Base-by-base conservation (phyloP, 2,113 vertebrate genomes). In the Atractosteus spatula region DNA sequence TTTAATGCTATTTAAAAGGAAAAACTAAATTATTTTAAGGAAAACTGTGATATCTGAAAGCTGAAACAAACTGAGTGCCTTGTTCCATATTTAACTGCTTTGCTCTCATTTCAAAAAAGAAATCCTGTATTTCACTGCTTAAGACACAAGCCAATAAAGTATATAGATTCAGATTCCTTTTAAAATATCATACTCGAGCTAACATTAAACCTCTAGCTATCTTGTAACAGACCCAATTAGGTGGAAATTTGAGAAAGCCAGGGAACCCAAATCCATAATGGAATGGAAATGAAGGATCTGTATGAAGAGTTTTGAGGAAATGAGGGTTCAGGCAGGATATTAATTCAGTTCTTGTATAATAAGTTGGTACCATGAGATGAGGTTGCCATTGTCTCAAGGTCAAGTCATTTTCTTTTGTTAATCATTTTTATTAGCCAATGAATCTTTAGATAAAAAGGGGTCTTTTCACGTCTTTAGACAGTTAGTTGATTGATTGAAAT, bases 11-110 rank as follows among this genome's bases (percentile, higher is more conserved):
- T 70, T 65, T 75, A 66, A 68, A 11, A 13, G 4, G 63, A 57
- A 77, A 65, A 68, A 69, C 74, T 29, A 76, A 71, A 59, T 41
- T 66, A 74, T 71, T 75, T 61, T 62, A 79, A 76, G 69, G 44
- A 75, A 75, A 41, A 41, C 43, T 61, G 65, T 74, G 55, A 76
- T 76, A 70, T 77, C 73, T 72, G 65, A 55, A 51, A 65, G 61
- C 14, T 59, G 61, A 41, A 29, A 10, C 41, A 47, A 10, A 73
- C 7, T 41, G 12, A 42, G 44, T 29, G 43, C 41, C 44, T 74
- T 44, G 6, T 14, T 71, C 71, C 8, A 4, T 44, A 71, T 43
- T 47, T 14, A 43, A 55, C n/a, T 17, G 68, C 68, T 62, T 16
- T 7, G 17, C 3, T n/a, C 55, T 16, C 43, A 8, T 51, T 16